A percentile compares a stretch with the other conserved stretches of the same genome.
Conservation (phyloP, 2,797 vertebrate genomes). For the Coendou prehensilis region DNA sequence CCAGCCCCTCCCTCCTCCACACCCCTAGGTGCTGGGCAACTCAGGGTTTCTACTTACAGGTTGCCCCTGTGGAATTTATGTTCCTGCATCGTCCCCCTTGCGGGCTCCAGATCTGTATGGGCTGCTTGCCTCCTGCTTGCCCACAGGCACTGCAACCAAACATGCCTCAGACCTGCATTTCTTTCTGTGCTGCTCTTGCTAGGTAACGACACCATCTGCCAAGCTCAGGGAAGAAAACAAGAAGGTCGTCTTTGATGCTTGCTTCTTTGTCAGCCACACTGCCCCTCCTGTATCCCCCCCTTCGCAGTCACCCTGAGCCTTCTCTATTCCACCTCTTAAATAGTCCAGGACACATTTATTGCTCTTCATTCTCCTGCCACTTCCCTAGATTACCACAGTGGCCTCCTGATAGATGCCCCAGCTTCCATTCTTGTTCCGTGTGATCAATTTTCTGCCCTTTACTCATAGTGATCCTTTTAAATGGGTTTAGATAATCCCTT, state of each 20-base stretch:
- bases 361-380: not conserved
- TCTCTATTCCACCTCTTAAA: not conserved
- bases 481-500: not conserved
- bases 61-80: not conserved
- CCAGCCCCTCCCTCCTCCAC: not conserved
- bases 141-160: not conserved
- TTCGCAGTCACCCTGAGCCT: not conserved
- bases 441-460: not conserved
- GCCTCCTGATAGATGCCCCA: not conserved
- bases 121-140: not conserved
- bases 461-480: not conserved
- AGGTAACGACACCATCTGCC: not conserved
- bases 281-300: fast-evolving
- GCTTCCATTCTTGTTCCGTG: not conserved
- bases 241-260: not conserved
- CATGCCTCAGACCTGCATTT: not conserved
- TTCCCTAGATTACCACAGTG: not conserved
- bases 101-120: not conserved
- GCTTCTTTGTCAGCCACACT: not conserved
- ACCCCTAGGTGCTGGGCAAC: not conserved
- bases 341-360: not conserved
- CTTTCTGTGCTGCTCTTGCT: not conserved
- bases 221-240: not conserved
- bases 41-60: not conserved
- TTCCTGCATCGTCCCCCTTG: not conserved